Conservation (phyloP, 1,140 invertebrate genomes). For the Lineus longissimus region DNA sequence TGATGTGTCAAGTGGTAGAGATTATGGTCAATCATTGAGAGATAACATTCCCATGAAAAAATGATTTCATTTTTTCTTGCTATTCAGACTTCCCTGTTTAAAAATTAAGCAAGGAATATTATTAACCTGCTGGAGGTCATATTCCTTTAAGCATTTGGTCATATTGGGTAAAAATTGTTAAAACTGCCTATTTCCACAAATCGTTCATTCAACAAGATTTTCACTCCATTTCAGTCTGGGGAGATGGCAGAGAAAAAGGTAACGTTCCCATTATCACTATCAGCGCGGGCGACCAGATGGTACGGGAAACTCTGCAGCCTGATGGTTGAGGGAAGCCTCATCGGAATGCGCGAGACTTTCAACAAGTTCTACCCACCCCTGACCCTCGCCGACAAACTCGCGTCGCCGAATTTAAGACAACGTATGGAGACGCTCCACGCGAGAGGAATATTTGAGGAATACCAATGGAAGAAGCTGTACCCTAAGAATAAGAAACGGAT, state of each 20-base stretch:
- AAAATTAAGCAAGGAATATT: too few relatives aligned
- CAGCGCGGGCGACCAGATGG: not conserved
- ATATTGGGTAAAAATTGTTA: too few relatives aligned
- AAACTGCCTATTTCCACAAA: too few relatives aligned
- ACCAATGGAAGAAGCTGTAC: conserved; percentile 39
- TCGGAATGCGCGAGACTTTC: conserved; percentile 30
- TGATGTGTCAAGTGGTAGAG: too few relatives aligned
- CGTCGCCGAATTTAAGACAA: conserved; percentile 27
- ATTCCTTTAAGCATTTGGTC: too few relatives aligned
- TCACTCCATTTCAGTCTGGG: not conserved
- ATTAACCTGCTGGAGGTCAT: too few relatives aligned
- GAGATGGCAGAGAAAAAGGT: conserved; percentile 5
- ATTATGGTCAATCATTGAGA: too few relatives aligned
- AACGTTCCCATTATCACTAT: not conserved
- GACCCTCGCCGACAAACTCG: conserved; percentile 30
- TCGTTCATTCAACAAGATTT: too few relatives aligned
- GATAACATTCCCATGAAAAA: too few relatives aligned
- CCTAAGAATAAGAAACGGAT: conserved; percentile 28
- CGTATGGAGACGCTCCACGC: conserved; percentile 1
- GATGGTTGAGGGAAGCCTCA: conserved; percentile 34
- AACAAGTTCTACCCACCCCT: conserved; percentile 40
- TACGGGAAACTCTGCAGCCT: conserved; percentile 35
- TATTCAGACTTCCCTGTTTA: too few relatives aligned
- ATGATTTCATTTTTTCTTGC: too few relatives aligned
- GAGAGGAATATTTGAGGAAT: conserved; percentile 21